Conservation (phyloP, 1,140 invertebrate species). For the Forficula auricularia region DNA sequence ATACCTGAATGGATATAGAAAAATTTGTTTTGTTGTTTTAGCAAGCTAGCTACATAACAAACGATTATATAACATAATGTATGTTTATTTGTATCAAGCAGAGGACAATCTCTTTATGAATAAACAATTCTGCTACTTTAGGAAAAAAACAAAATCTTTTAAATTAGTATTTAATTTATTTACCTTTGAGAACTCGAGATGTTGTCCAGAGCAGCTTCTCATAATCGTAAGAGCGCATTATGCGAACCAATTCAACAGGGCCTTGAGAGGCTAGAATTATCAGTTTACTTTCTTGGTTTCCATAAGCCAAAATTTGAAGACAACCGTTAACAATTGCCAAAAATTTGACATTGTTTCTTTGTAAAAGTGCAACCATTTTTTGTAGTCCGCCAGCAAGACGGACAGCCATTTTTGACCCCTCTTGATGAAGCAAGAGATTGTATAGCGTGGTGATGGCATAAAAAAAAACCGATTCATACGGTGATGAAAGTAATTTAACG, state of each 20-base stretch:
- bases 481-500: constrained; percentile 83
- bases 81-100: too few relatives aligned
- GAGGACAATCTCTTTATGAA: too few relatives aligned
- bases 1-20: too few relatives aligned
- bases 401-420: constrained; percentile 95
- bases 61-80: too few relatives aligned
- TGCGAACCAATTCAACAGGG: constrained; percentile 87
- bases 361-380: constrained; percentile 92
- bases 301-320: constrained; percentile 92
- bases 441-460: constrained; percentile 97
- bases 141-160: not conserved
- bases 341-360: constrained; percentile 94
- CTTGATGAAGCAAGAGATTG: constrained; percentile 93
- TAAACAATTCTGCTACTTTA: too few relatives aligned
- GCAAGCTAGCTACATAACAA: too few relatives aligned
- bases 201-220: constrained; percentile 98
- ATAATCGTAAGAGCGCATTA: constrained; percentile 93
- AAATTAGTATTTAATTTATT: not conserved
- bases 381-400: constrained; percentile 88
- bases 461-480: constrained; percentile 90
- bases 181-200: constrained; percentile 82
- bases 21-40: too few relatives aligned
- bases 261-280: constrained; percentile 95
- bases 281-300: constrained; percentile 96
- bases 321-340: constrained; percentile 97